These are phyloP conservation scores for Stichopus chloronotus DNA, from an alignment of 35 echinoderm and acorn worm genomes.

Conservation along the genomic window DNA sequence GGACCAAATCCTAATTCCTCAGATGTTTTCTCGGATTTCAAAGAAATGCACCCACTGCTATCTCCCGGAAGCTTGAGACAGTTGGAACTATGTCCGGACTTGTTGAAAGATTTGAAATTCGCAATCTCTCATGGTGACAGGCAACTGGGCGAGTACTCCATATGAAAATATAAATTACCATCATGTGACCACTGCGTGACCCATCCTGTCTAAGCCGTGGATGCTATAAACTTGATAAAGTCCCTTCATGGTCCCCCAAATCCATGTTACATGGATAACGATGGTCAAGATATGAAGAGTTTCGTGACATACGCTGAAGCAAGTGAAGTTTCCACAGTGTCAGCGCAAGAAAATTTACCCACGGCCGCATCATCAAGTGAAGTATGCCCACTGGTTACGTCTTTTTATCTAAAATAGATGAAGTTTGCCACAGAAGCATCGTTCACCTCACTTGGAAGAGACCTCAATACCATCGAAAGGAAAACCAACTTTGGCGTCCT, in stretches of 20 bases:
- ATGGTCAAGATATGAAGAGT: background rate
- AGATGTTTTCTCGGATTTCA: background rate
- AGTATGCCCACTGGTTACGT: background rate
- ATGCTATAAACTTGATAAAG: background rate
- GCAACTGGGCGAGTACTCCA: constrained; percentile 12
- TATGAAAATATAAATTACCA: background rate
- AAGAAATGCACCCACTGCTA: background rate
- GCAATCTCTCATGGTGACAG: background rate
- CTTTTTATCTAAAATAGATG: background rate
- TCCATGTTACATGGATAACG: background rate
- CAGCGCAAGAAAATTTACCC: background rate
- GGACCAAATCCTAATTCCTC: background rate
- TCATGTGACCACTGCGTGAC: background rate
- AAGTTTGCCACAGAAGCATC: background rate
- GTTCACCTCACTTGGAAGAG: too few relatives aligned
- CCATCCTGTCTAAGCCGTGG: constrained; percentile 12
- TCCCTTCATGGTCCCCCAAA: background rate
- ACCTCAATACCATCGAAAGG: too few relatives aligned
- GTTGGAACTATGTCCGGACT: background rate
- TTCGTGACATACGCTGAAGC: constrained; percentile 4
- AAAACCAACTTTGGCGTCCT: too few relatives aligned
- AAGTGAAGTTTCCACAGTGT: background rate
- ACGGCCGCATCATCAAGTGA: background rate
- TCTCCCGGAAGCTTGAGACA: constrained; percentile 9
- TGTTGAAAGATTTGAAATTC: constrained; percentile 23